Evolutionary conservation across 2,888 invertebrate genomes (phyloP).

Genomic region (Aphelenchoides bicaudatus): DNA sequence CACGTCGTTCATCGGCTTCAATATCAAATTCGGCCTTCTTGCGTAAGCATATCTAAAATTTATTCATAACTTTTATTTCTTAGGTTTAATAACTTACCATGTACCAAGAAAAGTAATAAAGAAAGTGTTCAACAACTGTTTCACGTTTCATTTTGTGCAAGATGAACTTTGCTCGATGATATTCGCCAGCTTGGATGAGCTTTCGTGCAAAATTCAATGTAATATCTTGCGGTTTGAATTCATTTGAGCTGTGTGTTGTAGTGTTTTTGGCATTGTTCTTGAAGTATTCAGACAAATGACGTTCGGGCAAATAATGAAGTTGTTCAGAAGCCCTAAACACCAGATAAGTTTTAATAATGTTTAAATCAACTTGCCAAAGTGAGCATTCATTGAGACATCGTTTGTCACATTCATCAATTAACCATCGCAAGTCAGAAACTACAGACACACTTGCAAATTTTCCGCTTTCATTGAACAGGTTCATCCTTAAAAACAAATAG

Average conservation of each 20-base stretch:
- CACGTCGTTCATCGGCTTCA: slow-evolving; percentile 27
- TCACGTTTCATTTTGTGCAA: slow-evolving; percentile 32
- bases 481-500: not conserved
- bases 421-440: slow-evolving; percentile 44
- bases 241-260: not conserved
- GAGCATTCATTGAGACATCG: slow-evolving; percentile 44
- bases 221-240: not conserved
- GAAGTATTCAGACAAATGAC: not conserved
- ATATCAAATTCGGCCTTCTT: slow-evolving; percentile 23
- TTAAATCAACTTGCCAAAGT: slow-evolving; percentile 35
- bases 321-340: slow-evolving; percentile 30
- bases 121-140: slow-evolving; percentile 75
- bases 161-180: slow-evolving; percentile 67
- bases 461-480: not conserved
- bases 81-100: slow-evolving; percentile 19
- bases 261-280: not conserved
- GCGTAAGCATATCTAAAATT: slow-evolving; percentile 30
- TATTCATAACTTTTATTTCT: not conserved
- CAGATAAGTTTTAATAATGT: slow-evolving; percentile 5
- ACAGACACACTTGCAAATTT: slow-evolving; percentile 24
- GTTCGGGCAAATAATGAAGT: slow-evolving; percentile 22
- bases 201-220: slow-evolving; percentile 22
- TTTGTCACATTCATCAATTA: slow-evolving; percentile 38
- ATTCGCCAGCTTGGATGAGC: slow-evolving; percentile 36
- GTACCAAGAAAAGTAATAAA: slow-evolving; percentile 61